These are phyloP conservation scores for Drosophila malerkotliana DNA, from an alignment of 1,140 invertebrate species.

Conservation along the genomic window DNA sequence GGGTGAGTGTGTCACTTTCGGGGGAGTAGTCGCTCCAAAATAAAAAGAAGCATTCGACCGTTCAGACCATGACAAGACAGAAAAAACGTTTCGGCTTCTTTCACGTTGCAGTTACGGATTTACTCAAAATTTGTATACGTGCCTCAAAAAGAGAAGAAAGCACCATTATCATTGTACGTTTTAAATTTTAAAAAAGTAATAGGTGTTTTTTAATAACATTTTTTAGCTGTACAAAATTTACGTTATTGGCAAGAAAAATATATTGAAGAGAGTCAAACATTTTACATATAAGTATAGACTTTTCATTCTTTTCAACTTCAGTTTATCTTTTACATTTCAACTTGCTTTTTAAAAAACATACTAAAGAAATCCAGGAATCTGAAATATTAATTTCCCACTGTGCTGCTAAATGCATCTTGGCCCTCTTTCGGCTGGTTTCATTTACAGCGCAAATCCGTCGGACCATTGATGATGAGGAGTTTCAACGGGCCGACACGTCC, in stretches of 20 bases:
- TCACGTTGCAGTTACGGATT: slow-evolving; percentile 60
- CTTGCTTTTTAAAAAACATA: no score
- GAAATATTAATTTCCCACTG: slow-evolving; percentile 11
- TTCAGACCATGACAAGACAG: slow-evolving; percentile 70
- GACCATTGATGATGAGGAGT: slow-evolving; percentile 65
- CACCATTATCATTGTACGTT: neutral
- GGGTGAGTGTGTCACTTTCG: slow-evolving; percentile 60
- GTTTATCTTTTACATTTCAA: no score
- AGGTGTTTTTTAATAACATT: neutral
- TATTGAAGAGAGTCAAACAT: no score
- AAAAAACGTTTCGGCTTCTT: slow-evolving; percentile 43
- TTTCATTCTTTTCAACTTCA: no score
- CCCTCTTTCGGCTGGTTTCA: slow-evolving; percentile 53
- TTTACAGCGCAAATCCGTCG: slow-evolving; percentile 69
- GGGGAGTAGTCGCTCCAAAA: slow-evolving; percentile 43
- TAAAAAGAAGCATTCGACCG: slow-evolving; percentile 21
- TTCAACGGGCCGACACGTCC: slow-evolving; percentile 52
- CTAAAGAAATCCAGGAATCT: neutral
- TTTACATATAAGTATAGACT: no score
- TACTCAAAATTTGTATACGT: slow-evolving; percentile 48
- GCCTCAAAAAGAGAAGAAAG: slow-evolving; percentile 15
- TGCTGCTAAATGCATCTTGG: slow-evolving; percentile 17
- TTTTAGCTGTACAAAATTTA: neutral
- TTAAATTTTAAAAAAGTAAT: neutral
- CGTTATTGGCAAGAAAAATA: no score